Evolutionary conservation across 2,888 invertebrate genomes (phyloP), one percentile per base, ranked within the genome.

Genomic region (Phengaris arion): DNA sequence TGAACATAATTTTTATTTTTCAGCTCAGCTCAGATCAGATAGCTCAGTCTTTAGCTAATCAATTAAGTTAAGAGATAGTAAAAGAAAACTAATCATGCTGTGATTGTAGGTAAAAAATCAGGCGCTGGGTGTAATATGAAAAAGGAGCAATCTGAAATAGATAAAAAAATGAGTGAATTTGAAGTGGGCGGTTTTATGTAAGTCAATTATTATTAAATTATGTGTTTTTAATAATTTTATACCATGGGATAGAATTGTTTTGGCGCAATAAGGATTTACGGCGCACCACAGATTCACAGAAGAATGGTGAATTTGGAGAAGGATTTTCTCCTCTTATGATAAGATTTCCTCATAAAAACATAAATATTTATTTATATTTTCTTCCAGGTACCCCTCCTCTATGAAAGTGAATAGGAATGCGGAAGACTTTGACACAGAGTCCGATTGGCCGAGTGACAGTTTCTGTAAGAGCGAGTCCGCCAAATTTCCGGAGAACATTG

Each of bases 361-460:
- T 57, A n/a, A 13, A 55, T 13, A n/a, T 13, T 13, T 13, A 54
- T 54, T 13, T 4, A 75, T 64, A 77, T 76, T 64, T 72, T 52
- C 76, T 82, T 82, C 9, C 78, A 93, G 94, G 80, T 95, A 92
- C 82, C 94, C 94, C 13, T 83, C 90, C 1, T 88, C 90, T 46
- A 89, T 94, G 85, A 91, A 92, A 79, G 86, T 94, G 13, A 92
- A 89, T 68, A 87, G 93, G 3, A 91, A 89, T 75, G 84, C 86
- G 75, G 88, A 93, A 77, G 94, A 94, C 76, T 95, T 94, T 79
- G 95, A 95, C 81, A 87, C 79, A 13, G 91, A 90, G 46, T 82
- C 89, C 0, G 93, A 94, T 1, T 95, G 95, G 95, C 95, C 95
- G 0, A 87, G 91, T 0, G 88, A 87, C 78, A 87, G 86, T 68